Conservation (phyloP, 2,888 invertebrate genomes). For the Corythucha ciliata region DNA sequence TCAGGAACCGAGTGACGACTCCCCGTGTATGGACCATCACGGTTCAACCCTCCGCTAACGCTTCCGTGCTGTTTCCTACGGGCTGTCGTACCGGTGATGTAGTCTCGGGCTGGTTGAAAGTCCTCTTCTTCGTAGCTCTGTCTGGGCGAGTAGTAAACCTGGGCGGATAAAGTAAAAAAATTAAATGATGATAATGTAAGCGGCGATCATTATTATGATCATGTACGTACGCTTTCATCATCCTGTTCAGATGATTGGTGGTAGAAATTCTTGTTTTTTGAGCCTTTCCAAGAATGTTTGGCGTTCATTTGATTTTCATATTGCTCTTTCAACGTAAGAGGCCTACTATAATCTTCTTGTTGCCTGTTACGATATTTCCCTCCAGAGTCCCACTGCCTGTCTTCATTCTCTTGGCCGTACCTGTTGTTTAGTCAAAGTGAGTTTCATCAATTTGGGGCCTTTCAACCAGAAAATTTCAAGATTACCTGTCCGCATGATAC, state of each 20-base stretch:
- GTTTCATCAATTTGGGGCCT: too few species aligned
- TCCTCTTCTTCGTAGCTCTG: conserved; percentile 40
- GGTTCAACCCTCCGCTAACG: conserved; percentile 39
- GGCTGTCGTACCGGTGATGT: conserved; percentile 27
- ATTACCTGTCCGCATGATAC: background rate
- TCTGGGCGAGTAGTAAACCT: conserved; percentile 37
- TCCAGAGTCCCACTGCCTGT: conserved; percentile 64
- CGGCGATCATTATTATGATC: background rate
- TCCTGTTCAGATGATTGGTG: conserved; percentile 29
- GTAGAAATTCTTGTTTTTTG: conserved; percentile 14
- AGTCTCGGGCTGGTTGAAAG: conserved; percentile 32
- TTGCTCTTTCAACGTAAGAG: conserved; percentile 45
- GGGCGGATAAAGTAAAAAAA: background rate
- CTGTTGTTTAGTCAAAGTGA: too few species aligned
- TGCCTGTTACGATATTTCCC: conserved; percentile 43
- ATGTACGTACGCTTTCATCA: conserved; percentile 19
- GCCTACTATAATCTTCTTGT: conserved; percentile 12
- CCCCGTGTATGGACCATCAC: conserved; percentile 36
- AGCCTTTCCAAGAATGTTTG: conserved; percentile 24
- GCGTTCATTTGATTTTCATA: conserved; percentile 45
- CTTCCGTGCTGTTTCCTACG: conserved; percentile 28
- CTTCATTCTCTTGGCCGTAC: conserved; percentile 55
- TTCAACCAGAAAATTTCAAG: too few species aligned
- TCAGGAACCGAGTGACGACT: conserved; percentile 40
- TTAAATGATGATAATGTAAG: background rate